Conservation (phyloP, 2,113 vertebrate species). For the Podilymbus podiceps region DNA sequence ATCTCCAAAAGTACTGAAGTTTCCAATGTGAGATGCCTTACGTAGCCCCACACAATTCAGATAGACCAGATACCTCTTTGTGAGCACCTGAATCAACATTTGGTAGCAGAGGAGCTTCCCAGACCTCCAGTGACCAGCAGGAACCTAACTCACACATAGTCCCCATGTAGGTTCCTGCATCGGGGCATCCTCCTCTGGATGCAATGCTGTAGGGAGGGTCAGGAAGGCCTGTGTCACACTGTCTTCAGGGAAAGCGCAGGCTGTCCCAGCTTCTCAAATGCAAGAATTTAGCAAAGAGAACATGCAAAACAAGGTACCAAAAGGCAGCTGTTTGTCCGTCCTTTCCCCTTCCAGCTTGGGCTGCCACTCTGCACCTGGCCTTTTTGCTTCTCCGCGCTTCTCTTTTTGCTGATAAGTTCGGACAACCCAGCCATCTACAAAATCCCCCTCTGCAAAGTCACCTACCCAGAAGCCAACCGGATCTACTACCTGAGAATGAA, state of each 20-base stretch:
- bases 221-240: background rate
- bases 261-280: background rate
- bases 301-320: background rate
- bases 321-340: background rate
- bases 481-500: constrained; percentile 72
- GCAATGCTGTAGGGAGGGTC: rapidly evolving
- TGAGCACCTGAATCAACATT: rapidly evolving
- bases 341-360: constrained; percentile 79
- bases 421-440: constrained; percentile 84
- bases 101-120: background rate
- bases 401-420: constrained; percentile 87
- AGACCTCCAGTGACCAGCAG: background rate
- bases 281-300: background rate
- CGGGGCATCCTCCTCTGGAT: background rate
- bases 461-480: constrained; percentile 91
- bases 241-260: background rate
- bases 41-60: rapidly evolving
- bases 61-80: background rate
- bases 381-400: constrained; percentile 90
- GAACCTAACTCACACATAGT: background rate
- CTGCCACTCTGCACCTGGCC: constrained; percentile 93
- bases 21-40: rapidly evolving
- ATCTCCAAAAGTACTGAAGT: background rate
- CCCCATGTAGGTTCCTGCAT: too few species aligned
- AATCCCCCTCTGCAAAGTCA: constrained; percentile 87